phyloP scores from a whole-genome alignment of 2,113 vertebrate species.

The Acrocephalus kingi region DNA sequence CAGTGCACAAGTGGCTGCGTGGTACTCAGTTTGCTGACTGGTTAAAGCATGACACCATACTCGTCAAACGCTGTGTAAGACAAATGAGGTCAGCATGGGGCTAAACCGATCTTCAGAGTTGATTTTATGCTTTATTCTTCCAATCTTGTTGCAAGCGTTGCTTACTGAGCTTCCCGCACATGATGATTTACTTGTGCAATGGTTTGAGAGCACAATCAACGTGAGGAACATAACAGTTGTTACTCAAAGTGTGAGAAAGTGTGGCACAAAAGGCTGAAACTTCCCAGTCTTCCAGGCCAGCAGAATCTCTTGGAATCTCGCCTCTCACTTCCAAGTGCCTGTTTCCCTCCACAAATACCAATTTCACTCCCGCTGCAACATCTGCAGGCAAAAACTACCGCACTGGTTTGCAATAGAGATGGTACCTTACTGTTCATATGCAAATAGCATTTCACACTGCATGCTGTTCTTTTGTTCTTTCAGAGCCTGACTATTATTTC shows the following conservation, averaged over 20 bases:
- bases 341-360: not conserved
- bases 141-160: not conserved
- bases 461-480: not conserved
- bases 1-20: rapidly evolving
- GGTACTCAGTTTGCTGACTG: not conserved
- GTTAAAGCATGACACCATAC: not conserved
- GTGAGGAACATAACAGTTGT: not conserved
- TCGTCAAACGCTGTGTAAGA: not conserved
- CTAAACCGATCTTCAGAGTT: not conserved
- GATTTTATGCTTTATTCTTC: not conserved
- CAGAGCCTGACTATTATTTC: not conserved
- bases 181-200: not conserved
- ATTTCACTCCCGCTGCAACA: not conserved
- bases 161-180: not conserved
- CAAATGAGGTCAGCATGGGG: not conserved
- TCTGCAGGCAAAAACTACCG: not conserved
- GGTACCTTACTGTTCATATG: not conserved
- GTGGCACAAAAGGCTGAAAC: not conserved
- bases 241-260: not conserved
- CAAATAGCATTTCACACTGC: not conserved
- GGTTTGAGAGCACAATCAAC: not conserved
- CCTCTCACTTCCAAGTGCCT: not conserved
- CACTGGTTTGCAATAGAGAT: not conserved
- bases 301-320: not conserved
- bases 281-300: not conserved